These are phyloP conservation scores for Mobula birostris DNA, from an alignment of 2,113 vertebrate genomes.

Conservation along the genomic window DNA sequence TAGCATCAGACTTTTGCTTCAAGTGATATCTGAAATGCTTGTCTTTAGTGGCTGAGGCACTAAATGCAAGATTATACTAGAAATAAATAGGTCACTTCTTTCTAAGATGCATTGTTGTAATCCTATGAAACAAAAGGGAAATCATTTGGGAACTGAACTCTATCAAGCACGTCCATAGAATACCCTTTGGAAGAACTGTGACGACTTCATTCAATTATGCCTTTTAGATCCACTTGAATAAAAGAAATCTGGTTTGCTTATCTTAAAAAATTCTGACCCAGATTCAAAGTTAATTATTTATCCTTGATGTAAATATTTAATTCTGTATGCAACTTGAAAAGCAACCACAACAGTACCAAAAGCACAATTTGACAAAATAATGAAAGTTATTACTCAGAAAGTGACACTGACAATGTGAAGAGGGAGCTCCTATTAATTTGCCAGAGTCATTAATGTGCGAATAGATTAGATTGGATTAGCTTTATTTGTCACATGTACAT, in stretches of 20 bases:
- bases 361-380: background rate
- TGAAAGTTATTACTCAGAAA: background rate
- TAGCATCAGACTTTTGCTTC: no score
- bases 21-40: no score
- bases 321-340: background rate
- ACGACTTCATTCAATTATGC: background rate
- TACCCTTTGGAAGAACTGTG: background rate
- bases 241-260: background rate
- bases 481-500: no score
- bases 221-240: background rate
- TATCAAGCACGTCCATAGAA: background rate
- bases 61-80: no score
- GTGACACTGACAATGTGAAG: no score
- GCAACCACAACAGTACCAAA: background rate
- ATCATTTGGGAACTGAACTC: background rate
- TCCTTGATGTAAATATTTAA: slow-evolving; percentile 8
- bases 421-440: background rate
- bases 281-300: background rate
- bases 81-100: background rate
- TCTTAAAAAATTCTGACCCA: background rate
- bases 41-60: no score
- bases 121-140: background rate
- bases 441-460: background rate
- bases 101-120: background rate
- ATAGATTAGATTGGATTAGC: no score